phyloP scores from a whole-genome alignment of 2,797 vertebrate species.

The Coendou prehensilis region DNA sequence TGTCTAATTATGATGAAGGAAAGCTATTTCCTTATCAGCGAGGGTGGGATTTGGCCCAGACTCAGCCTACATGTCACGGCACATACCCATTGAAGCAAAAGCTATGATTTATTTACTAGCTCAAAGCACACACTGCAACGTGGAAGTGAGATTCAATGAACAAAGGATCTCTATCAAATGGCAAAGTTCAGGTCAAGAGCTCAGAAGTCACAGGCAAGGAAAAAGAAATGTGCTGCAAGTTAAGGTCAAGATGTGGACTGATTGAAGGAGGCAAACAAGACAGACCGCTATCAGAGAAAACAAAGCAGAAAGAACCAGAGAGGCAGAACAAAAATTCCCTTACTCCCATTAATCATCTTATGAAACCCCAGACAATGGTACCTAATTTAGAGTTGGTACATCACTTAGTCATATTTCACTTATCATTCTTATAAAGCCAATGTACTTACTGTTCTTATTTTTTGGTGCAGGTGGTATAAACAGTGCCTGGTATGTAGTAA shows the following conservation, averaged over 20 bases:
- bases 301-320: neutral
- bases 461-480: neutral
- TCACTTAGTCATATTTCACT: neutral
- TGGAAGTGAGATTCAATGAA: neutral
- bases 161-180: neutral
- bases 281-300: neutral
- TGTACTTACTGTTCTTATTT: neutral
- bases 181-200: neutral
- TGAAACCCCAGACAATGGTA: neutral
- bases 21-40: constrained; percentile 35
- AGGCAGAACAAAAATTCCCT: neutral
- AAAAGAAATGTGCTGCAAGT: neutral
- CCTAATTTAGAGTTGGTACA: neutral
- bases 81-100: neutral
- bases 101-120: neutral
- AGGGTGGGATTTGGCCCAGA: neutral
- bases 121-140: constrained; percentile 5
- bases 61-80: neutral
- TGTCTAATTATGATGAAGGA: constrained; percentile 48
- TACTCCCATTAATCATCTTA: neutral
- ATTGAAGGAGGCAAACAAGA: neutral
- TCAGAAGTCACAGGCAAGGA: neutral
- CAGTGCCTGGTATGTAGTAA: neutral
- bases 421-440: neutral
- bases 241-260: neutral